Evolutionary conservation across 2,113 vertebrate species (phyloP).

Genomic region (Lamprologus callipterus): DNA sequence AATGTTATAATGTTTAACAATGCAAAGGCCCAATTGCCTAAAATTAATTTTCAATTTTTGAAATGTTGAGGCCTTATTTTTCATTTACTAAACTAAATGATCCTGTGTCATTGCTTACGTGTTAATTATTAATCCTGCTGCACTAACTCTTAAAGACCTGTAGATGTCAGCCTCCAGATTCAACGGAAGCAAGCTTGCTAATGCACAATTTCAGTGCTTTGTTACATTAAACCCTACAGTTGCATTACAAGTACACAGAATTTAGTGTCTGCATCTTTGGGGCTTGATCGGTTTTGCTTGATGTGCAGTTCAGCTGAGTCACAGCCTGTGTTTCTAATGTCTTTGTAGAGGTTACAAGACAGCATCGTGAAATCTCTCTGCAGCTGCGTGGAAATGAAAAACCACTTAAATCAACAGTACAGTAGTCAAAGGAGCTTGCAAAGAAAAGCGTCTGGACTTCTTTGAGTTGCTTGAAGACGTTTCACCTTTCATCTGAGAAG

Average conservation of each 20-base stretch:
- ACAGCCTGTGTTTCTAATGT: background rate
- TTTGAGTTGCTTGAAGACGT: no score
- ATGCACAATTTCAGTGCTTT: background rate
- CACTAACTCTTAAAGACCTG: conserved; percentile 14
- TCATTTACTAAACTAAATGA: background rate
- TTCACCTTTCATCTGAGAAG: rapidly evolving
- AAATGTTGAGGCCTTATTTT: background rate
- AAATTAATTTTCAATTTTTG: background rate
- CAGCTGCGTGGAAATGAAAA: background rate
- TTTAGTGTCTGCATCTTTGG: background rate
- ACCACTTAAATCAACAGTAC: background rate
- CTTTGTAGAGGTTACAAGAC: background rate
- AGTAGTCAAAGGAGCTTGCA: no score
- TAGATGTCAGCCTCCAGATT: conserved; percentile 35
- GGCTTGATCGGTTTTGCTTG: background rate
- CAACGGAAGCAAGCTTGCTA: background rate
- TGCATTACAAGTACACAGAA: background rate
- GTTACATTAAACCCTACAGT: background rate
- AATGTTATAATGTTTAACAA: background rate
- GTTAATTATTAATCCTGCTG: background rate
- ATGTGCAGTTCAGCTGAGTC: background rate
- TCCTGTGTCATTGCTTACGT: background rate
- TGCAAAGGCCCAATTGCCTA: background rate
- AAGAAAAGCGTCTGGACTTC: no score
- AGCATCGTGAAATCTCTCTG: background rate